Conservation (phyloP, 2,797 vertebrate genomes). For the Trachops cirrhosus region DNA sequence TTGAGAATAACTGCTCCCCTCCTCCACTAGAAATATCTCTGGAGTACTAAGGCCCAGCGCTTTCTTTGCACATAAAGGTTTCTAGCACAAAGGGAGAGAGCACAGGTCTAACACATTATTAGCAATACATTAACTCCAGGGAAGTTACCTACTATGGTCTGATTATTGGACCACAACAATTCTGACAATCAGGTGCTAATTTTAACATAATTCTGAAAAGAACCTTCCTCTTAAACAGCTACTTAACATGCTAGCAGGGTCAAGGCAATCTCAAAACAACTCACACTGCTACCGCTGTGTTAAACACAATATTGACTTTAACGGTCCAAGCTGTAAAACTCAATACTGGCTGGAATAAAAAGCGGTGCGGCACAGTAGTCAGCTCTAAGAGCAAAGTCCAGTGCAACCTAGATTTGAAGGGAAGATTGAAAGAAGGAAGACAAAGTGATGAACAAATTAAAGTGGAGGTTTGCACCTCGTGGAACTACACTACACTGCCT, state of each 20-base stretch:
- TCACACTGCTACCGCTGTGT: not conserved
- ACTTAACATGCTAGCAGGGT: not conserved
- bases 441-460: not conserved
- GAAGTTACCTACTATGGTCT: not conserved
- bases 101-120: not conserved
- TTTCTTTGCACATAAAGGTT: not conserved
- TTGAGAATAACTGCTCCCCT: not conserved
- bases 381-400: not conserved
- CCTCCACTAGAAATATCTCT: not conserved
- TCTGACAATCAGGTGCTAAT: not conserved
- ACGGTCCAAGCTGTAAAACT: not conserved
- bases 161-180: not conserved
- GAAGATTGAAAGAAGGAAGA: not conserved
- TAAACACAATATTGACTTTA: conserved; percentile 41
- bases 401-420: not conserved
- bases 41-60: not conserved
- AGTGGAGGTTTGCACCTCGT: not conserved
- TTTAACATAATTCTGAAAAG: not conserved
- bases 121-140: not conserved
- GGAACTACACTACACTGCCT: not conserved
- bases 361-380: not conserved
- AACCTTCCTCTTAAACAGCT: not conserved
- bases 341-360: not conserved
- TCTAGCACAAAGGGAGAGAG: not conserved
- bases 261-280: not conserved